phyloP scores from a whole-genome alignment of 2,888 invertebrate genomes.

The Nemotelus nigrinus region DNA sequence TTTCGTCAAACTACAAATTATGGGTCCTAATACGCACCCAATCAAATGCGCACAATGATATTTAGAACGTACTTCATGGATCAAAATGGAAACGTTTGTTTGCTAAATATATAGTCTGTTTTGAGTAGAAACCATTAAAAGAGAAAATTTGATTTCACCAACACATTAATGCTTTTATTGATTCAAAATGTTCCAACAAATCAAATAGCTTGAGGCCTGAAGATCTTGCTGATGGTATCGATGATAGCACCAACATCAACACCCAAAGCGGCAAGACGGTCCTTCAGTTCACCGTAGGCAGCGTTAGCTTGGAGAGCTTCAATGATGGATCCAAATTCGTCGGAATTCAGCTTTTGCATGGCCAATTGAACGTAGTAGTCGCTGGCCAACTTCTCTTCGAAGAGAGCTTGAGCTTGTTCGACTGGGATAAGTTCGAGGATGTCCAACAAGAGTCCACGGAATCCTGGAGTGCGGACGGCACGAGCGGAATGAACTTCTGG shows the following conservation, averaged over 20 bases:
- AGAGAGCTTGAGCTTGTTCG: slow-evolving; percentile 36
- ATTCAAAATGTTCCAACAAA: too few relatives aligned
- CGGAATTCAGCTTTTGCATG: slow-evolving; percentile 43
- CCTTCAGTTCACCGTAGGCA: slow-evolving; percentile 34
- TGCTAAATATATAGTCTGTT: too few relatives aligned
- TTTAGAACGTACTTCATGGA: too few relatives aligned
- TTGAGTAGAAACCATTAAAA: too few relatives aligned
- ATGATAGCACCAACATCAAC: slow-evolving; percentile 46
- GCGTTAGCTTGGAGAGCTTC: slow-evolving; percentile 31
- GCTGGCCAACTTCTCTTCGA: slow-evolving; percentile 39
- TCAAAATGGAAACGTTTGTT: too few relatives aligned
- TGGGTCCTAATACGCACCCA: too few relatives aligned
- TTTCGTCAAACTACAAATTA: too few relatives aligned
- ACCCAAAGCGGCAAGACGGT: slow-evolving; percentile 38
- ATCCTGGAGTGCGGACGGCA: slow-evolving; percentile 13
- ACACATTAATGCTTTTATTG: too few relatives aligned
- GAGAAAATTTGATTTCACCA: too few relatives aligned
- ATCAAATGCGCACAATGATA: too few relatives aligned
- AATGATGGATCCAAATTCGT: slow-evolving; percentile 42
- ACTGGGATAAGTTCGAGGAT: slow-evolving; percentile 42
- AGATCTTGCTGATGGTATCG: slow-evolving; percentile 41
- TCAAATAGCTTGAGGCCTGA: slow-evolving; percentile 27
- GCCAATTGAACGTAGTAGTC: slow-evolving; percentile 44
- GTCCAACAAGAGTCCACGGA: slow-evolving; percentile 38
- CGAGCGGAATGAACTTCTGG: slow-evolving; percentile 32